Evolutionary conservation across 2,113 vertebrate genomes (phyloP), one percentile per base, ranked within the genome.

Genomic region (Kobus ellipsiprymnus): DNA sequence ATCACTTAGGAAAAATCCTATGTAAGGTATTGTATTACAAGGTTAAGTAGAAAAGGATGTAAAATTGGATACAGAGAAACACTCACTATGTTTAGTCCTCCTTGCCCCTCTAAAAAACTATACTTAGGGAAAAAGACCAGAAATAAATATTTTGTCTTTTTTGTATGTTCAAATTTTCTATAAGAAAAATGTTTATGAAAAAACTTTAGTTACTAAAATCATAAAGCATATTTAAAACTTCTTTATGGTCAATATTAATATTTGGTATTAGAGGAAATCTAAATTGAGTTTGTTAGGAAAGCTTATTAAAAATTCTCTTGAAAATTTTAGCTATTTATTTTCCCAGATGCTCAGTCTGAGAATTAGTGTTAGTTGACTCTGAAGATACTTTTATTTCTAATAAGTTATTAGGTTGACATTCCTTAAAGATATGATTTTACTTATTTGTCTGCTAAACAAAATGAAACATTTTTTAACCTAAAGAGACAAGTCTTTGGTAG

Each of bases 371-470:
- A 52, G 11, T 30, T 97, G n/a, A 95, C n/a, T 94, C n/a, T 90
- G 25, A 88, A 92, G 55, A 80, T 80, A 17, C 13, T 83, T 90
- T 81, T 88, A 4, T 85, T 93, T 90, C 25, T 86, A 86, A 50
- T 87, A 87, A 97, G 40, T 52, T 62, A 91, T 59, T 62, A 91
- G 90, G 21, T 46, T 14, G 16, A 46, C 84, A 90, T 83, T 55
- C 30, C 50, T 97, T 86, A 97, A 85, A 29, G 17, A 23, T 44
- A 29, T 50, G 15, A 81, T 81, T 57, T 89, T 87, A 78, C 46
- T 94, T 87, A 74, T 77, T 83, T 97, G 25, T 64, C 48, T 90
- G 71, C 87, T 88, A 94, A 88, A 91, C 15, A 93, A 93, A 97
- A 44, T 64, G 21, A 96, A 83, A 85, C 3, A 25, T 77, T 71